Percentiles rank a stretch among this genome's conserved stretches.
Evolutionary conservation across 2,888 invertebrate species (phyloP).

Genomic region (Ophion costatus): DNA sequence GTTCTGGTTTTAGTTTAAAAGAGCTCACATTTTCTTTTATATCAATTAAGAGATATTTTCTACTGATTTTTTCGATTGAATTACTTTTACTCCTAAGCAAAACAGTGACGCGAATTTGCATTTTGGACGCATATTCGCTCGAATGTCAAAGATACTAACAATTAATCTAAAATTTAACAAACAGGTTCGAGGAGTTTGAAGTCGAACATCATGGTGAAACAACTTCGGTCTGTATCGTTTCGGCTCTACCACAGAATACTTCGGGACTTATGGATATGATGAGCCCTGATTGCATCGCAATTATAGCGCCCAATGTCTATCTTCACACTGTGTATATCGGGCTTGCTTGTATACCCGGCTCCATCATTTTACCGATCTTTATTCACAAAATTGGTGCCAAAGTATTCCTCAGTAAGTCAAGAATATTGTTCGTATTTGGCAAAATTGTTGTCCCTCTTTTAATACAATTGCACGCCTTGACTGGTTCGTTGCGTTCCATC

Average conservation of each 20-base stretch:
- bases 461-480: background rate
- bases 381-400: conserved; percentile 92
- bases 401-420: conserved; percentile 90
- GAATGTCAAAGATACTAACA: background rate
- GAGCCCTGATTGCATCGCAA: conserved; percentile 87
- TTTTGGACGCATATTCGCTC: background rate
- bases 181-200: conserved; percentile 91
- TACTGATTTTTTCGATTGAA: no score
- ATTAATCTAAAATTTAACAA: background rate
- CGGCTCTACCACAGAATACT: conserved; percentile 84
- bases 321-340: conserved; percentile 92
- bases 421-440: background rate
- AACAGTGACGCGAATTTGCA: no score
- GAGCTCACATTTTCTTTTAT: no score
- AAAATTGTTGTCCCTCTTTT: background rate
- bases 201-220: conserved; percentile 87
- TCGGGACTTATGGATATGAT: conserved; percentile 74
- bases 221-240: conserved; percentile 92
- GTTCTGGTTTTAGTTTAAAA: no score
- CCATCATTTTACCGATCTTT: conserved; percentile 91
- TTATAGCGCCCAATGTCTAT: conserved; percentile 88
- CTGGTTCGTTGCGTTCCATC: no score
- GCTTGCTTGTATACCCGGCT: conserved; percentile 91
- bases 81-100: no score
- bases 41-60: no score